These are phyloP conservation scores for Chrysolina americana DNA, from an alignment of 2,888 invertebrate species.

Conservation along the genomic window DNA sequence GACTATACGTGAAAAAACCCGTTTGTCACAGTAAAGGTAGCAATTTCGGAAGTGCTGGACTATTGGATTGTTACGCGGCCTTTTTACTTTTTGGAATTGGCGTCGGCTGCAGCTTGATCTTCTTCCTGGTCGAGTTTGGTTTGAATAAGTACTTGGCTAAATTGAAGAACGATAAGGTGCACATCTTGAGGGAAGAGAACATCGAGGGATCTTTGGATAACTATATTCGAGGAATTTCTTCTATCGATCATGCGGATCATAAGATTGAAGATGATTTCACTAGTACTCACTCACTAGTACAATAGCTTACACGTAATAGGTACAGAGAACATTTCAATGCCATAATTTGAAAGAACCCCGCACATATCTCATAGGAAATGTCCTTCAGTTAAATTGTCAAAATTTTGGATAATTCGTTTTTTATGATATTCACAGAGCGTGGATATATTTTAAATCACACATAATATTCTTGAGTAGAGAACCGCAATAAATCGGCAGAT, in stretches of 20 bases:
- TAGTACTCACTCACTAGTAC: background rate
- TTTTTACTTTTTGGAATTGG: constrained; percentile 59
- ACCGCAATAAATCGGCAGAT: too few species aligned
- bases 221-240: background rate
- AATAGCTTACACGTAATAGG: too few species aligned
- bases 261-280: background rate
- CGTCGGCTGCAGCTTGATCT: constrained; percentile 37
- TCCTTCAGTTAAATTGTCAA: too few species aligned
- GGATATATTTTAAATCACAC: too few species aligned
- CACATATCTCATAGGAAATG: too few species aligned
- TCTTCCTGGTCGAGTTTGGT: constrained; percentile 42
- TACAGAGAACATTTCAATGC: too few species aligned
- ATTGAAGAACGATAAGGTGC: background rate
- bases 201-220: background rate
- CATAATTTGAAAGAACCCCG: too few species aligned
- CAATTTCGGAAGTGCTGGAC: constrained; percentile 75
- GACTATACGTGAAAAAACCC: constrained; percentile 75
- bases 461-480: too few species aligned
- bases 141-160: constrained; percentile 24
- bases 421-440: too few species aligned
- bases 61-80: constrained; percentile 74
- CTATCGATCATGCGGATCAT: background rate
- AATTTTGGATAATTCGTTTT: too few species aligned
- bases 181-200: background rate
- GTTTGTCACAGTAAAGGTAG: constrained; percentile 73